Percentiles rank a stretch among this genome's conserved stretches.
Conservation (phyloP, 2,888 invertebrate genomes). For the Dasysyrphus albostriatus region DNA sequence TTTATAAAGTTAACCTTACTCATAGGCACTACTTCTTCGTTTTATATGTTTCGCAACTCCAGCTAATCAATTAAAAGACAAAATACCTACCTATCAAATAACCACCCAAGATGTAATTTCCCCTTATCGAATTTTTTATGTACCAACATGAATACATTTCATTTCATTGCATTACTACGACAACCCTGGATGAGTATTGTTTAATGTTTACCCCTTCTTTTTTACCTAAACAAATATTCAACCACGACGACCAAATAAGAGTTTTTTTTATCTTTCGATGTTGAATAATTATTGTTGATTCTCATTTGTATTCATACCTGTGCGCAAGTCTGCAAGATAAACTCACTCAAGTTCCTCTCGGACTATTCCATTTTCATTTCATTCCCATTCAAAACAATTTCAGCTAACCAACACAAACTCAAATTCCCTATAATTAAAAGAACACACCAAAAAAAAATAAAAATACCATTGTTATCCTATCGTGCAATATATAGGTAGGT, state of each 20-base stretch:
- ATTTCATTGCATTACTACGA: not conserved
- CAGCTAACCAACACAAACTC: not conserved
- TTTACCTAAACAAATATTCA: slow-evolving; percentile 10
- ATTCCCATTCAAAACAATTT: not conserved
- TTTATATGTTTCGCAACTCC: no score
- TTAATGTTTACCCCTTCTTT: not conserved
- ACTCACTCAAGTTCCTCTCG: slow-evolving; percentile 33
- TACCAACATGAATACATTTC: no score
- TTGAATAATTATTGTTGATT: not conserved
- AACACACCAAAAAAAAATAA: no score
- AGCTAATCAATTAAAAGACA: no score
- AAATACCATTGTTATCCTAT: slow-evolving; percentile 8
- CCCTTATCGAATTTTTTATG: no score
- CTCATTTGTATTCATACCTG: slow-evolving; percentile 43
- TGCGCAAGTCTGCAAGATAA: slow-evolving; percentile 50
- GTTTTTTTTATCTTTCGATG: not conserved
- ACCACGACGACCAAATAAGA: slow-evolving; percentile 26
- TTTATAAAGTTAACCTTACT: no score
- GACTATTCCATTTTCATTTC: slow-evolving; percentile 12
- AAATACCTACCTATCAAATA: no score
- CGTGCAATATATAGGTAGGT: not conserved
- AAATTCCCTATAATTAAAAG: not conserved
- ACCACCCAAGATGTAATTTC: no score
- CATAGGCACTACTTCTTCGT: no score
- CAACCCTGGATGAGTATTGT: not conserved